Base-by-base conservation (phyloP, 1,140 invertebrate genomes). In the Oryctes rhinoceros region DNA sequence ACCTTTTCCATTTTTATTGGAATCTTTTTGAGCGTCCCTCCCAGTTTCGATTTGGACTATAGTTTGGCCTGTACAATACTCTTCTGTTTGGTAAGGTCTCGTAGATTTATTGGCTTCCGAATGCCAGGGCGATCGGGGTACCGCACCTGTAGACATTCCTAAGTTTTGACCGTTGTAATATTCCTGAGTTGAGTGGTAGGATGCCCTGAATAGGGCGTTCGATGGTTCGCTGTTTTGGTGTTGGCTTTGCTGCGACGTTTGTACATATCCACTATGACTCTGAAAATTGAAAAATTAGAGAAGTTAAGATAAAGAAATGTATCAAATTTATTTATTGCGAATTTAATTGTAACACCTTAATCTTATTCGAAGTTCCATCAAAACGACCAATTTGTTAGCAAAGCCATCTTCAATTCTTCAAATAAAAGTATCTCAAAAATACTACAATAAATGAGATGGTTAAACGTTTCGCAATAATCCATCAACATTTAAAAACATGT, bases 1-100 rank as follows among this genome's bases (percentile, higher is more conserved):
- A 4, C 91, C 90, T 85, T 93, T 93, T 24, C 90, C 89, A 81
- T 90, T 91, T 82, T 92, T 92, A 9, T 91, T 91, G 0, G 89
- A 87, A 81, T 91, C 89, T 88, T 85, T 87, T 85, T 80, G 84
- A 78, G 75, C 88, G 44, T 90, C 89, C 86, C 90, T 90, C 1
- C 86, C 88, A 7, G 87, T 87, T 87, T 90, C 90, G 20, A 90
- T 90, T 3, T 89, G 89, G 3, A 90, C 88, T 79, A 90, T 87
- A 53, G 86, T 85, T 82, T 90, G 89, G 7, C 88, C 87, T 76
- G 90, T 84, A 88, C 80, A 87, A 84, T 2, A 59, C 75, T 85
- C 83, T 44, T 84, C 78, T 79, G 81, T 80, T 59, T 81, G 76
- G 77, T 83, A 71, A 71, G 79, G 78, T 77, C 83, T 79, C 18